Evolutionary conservation across 2,113 vertebrate genomes (phyloP).

Genomic region (Heterochromis multidens): DNA sequence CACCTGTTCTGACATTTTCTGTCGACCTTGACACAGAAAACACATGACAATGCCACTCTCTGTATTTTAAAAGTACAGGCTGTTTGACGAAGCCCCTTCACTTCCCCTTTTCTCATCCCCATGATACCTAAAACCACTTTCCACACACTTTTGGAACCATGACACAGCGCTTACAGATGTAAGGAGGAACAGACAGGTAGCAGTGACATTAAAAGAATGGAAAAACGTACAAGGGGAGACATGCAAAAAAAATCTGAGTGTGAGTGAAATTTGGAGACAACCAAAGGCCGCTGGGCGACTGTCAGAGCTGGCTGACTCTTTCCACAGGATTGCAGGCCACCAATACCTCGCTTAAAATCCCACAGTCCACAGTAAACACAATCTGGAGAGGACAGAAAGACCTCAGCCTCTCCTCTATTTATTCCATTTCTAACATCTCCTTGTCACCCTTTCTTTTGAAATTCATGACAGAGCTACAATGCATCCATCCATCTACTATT

Average conservation of each 20-base stretch:
- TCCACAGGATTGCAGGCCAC: not conserved
- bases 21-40: constrained; percentile 78
- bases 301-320: not conserved
- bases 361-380: constrained; percentile 1
- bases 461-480: constrained; percentile 37
- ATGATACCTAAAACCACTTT: constrained; percentile 53
- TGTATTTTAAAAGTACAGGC: constrained; percentile 58
- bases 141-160: not conserved
- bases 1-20: constrained; percentile 82
- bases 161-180: not conserved
- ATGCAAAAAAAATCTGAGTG: not conserved
- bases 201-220: constrained; percentile 3
- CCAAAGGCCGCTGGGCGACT: not conserved
- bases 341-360: not conserved
- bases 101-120: constrained; percentile 23
- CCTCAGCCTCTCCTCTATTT: constrained; percentile 7
- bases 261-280: not conserved
- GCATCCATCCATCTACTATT: constrained; percentile 45
- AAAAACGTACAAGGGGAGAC: not conserved
- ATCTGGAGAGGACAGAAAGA: constrained; percentile 1
- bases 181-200: not conserved
- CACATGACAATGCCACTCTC: constrained; percentile 73
- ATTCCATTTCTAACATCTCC: not conserved
- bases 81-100: constrained; percentile 33
- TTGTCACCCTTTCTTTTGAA: constrained; percentile 32